phyloP scores from a whole-genome alignment of 2,113 vertebrate species.

The Clarias batrachus region DNA sequence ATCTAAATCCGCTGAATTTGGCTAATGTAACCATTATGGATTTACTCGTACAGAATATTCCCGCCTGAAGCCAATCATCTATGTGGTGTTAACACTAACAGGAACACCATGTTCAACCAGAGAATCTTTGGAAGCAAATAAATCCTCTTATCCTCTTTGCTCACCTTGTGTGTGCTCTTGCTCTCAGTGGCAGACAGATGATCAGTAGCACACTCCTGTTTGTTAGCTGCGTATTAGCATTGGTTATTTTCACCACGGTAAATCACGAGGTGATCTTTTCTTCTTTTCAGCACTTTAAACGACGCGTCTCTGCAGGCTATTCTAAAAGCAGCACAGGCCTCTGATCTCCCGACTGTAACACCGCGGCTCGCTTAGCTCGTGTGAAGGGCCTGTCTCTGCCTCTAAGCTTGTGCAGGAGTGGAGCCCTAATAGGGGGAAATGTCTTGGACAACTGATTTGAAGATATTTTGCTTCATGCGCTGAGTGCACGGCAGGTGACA shows the following conservation, averaged over 20 bases:
- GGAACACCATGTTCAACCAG: background rate
- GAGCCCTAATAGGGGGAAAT: constrained; percentile 92
- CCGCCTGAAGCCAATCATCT: background rate
- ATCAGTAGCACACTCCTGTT: constrained; percentile 35
- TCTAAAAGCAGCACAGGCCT: constrained; percentile 56
- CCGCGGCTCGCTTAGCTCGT: constrained; percentile 68
- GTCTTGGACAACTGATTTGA: constrained; percentile 99
- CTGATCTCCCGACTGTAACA: constrained; percentile 70
- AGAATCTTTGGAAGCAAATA: background rate
- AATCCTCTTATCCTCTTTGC: background rate
- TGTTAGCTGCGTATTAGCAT: constrained; percentile 40
- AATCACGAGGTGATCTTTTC: constrained; percentile 32
- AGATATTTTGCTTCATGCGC: constrained; percentile 96
- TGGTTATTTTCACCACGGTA: constrained; percentile 19
- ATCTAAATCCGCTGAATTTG: background rate
- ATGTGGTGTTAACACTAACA: background rate
- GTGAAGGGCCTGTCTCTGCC: constrained; percentile 75
- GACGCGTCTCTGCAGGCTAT: constrained; percentile 59
- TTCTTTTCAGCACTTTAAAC: constrained; percentile 53
- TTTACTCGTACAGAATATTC: background rate
- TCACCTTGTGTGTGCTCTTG: background rate
- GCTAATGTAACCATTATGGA: background rate
- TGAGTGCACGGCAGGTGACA: constrained; percentile 97
- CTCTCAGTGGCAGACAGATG: constrained; percentile 11
- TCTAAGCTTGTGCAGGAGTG: constrained; percentile 68